These are phyloP conservation scores for Lycaon pictus DNA, from an alignment of 2,113 vertebrate species.

Conservation along the genomic window DNA sequence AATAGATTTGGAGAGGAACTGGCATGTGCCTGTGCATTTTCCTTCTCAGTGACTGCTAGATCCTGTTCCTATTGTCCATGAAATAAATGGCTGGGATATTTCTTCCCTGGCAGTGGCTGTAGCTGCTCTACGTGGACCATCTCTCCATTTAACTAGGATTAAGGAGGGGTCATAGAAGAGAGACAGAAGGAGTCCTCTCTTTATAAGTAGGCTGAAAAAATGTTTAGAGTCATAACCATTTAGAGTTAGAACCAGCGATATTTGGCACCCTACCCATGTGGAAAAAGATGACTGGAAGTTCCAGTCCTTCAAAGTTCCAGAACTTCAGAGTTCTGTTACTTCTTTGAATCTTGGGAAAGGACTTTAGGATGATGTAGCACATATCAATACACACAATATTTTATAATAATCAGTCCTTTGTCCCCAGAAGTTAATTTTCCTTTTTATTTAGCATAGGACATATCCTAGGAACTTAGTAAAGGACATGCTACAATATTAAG, in stretches of 20 bases:
- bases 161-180: not conserved
- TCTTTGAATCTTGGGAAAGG: not conserved
- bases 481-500: constrained; percentile 85
- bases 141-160: not conserved
- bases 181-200: not conserved
- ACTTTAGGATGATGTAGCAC: not conserved
- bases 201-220: not conserved
- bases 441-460: constrained; percentile 68
- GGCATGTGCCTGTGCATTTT: not conserved
- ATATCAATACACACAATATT: not conserved
- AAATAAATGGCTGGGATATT: not conserved
- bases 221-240: not conserved
- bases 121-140: not conserved
- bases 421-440: constrained; percentile 67
- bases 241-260: not conserved
- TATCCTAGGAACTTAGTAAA: constrained; percentile 84
- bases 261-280: not conserved
- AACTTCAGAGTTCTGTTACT: constrained; percentile 33
- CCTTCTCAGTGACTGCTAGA: not conserved
- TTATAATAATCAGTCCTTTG: constrained; percentile 26
- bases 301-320: not conserved
- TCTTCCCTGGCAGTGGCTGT: not conserved
- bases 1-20: not conserved
- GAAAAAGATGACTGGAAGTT: not conserved
- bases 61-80: not conserved